Base-by-base conservation (phyloP, 1,140 invertebrate genomes). In the Trachelipus rathkii region DNA sequence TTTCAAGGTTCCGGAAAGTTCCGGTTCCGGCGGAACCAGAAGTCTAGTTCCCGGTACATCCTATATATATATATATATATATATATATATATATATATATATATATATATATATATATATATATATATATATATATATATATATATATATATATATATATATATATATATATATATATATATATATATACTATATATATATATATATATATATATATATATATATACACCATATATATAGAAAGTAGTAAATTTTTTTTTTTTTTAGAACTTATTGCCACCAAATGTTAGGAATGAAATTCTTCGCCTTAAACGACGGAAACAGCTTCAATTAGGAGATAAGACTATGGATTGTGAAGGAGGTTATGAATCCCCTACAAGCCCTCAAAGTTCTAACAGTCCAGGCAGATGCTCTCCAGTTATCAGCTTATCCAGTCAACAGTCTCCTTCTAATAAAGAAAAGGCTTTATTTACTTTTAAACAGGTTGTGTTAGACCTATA, bases 401-500 rank as follows among this genome's bases (percentile, higher is more conserved):
- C 73, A 13, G 11, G 21, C 23, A 66, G 53, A 21, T 24, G 33
- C 13, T 68, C 73, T 23, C n/a, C 73, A 33, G 7, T 44, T 44
- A 44, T 67, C 3, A 60, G 33, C 13, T 67, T 21, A 19, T 10
- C 73, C 23, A 66, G 19, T 33, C 60, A 53, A 67, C 8, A 60
- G 23, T 75, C 73, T 13, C 73, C 73, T 53, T 9, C 73, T 43
- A 68, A 60, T 23, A 75, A 75, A 44, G 73, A 75, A 21, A 75
- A 75, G 24, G 24, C 73, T 10, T 67, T 75, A 60, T 75, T 75
- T 66, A 75, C 73, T 8, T 75, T 75, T 67, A 75, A 75, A 45
- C 73, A 75, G 60, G 73, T 75, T 33, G 33, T 33, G 33, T 33
- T 33, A 3, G 33, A 33, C 1, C 33, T 33, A 33, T n/a, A 33